phyloP scores from a whole-genome alignment of 2,113 vertebrate genomes.

The Alethe diademata region DNA sequence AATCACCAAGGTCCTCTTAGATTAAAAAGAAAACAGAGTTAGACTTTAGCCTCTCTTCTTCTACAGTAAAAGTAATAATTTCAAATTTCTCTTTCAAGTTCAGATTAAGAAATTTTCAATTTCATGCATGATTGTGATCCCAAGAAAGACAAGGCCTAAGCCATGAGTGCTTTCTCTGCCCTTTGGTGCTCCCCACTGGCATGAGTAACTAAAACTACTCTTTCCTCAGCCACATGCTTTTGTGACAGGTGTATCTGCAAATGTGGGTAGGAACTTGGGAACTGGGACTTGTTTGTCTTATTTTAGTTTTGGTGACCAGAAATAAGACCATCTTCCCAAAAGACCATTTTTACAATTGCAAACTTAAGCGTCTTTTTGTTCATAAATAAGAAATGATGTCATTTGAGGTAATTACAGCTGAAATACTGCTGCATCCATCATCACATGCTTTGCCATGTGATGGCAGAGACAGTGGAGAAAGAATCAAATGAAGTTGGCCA shows the following conservation, averaged over 20 bases:
- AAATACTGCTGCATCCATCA: not conserved
- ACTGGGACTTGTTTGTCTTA: not conserved
- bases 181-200: not conserved
- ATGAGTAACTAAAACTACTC: not conserved
- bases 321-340: not conserved
- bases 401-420: not conserved
- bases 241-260: not conserved
- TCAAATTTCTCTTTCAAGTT: not conserved
- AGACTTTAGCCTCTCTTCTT: not conserved
- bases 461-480: not conserved
- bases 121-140: not conserved
- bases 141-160: not conserved
- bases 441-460: not conserved
- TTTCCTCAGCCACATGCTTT: not conserved
- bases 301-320: not conserved
- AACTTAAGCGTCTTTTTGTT: not conserved
- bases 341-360: not conserved
- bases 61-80: not conserved
- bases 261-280: not conserved
- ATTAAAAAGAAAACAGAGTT: not conserved
- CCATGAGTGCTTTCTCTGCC: not conserved
- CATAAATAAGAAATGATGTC: not conserved
- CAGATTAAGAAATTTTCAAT: not conserved
- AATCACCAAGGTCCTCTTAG: not conserved
- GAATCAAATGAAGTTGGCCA: not conserved